These are phyloP conservation scores for Tanytarsus gracilentus DNA, from an alignment of 2,888 invertebrate species.

Conservation along the genomic window DNA sequence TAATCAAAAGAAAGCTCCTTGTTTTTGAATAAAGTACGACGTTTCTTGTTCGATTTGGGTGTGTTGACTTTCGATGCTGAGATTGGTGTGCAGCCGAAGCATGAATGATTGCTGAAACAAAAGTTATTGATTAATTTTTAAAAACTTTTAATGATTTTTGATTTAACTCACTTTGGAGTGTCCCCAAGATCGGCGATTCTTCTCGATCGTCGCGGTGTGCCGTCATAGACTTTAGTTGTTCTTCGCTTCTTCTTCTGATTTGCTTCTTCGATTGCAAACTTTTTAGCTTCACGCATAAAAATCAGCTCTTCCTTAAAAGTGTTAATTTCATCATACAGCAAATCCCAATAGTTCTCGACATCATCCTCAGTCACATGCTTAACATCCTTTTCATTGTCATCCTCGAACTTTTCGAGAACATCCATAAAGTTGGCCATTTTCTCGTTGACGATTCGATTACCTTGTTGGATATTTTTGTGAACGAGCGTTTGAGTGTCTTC, in stretches of 20 bases:
- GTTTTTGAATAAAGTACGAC: slow-evolving; percentile 10
- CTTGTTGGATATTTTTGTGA: slow-evolving; percentile 7
- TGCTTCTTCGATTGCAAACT: neutral
- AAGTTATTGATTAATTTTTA: neutral
- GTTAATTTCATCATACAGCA: slow-evolving; percentile 7
- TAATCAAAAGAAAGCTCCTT: too few relatives aligned
- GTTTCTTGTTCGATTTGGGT: neutral
- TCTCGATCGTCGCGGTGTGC: neutral
- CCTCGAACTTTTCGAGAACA: neutral
- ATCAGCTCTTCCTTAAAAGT: neutral
- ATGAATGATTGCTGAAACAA: neutral
- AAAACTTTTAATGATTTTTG: neutral
- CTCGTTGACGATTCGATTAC: neutral
- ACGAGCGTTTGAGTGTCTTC: neutral
- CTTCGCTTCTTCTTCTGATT: neutral
- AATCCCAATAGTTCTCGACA: slow-evolving; percentile 16
- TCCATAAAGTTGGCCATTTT: neutral
- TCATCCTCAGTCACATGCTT: neutral
- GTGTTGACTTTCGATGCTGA: slow-evolving; percentile 6
- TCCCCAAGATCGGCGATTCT: slow-evolving; percentile 6
- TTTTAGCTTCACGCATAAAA: neutral
- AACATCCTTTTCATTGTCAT: neutral
- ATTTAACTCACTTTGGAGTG: slow-evolving; percentile 2
- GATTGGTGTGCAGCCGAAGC: slow-evolving; percentile 4
- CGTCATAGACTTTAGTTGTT: neutral